Base-by-base conservation (phyloP, 1,140 invertebrate genomes). In the Eubasilissa regina region DNA sequence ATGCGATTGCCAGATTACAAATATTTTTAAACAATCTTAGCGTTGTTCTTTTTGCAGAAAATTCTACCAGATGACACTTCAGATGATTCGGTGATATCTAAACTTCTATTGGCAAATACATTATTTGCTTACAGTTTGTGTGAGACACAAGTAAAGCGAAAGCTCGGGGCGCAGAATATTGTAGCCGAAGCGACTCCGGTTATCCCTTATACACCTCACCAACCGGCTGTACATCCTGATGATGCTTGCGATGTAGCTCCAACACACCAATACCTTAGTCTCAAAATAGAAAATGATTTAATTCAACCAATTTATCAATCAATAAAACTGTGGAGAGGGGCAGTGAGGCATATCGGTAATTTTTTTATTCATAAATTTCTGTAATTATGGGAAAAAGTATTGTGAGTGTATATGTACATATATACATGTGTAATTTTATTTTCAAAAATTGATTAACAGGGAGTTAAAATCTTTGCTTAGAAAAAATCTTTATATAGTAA, bases 191-290 rank as follows among this genome's bases (percentile, higher is more conserved):
- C 15, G 13, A 21, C 53, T 35, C 68, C 47, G 9, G 35, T 43
- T 4, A 55, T 53, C 9, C 60, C 48, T 8, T 17, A n/a, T 4
- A n/a, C 66, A 12, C n/a, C 47, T 8, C 75, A 17, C n/a, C 58
- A 78, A 47, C 35, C 44, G 13, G n/a, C 70, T 15, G 12, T 56
- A 0, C 79, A 83, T 70, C 81, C 79, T 0, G 81, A 83, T 21
- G 81, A 83, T 51, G 66, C 47, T 19, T 83, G 81, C 47, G 81
- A 83, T 19, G 75, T 83, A 13, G 25, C 73, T 13, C 79, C 81
- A 0, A 77, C 81, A 13, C 81, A 80, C 43, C 70, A 78, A 55
- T 80, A 66, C 12, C 64, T 83, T 9, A 78, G 15, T 17, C 66
- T 83, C 6, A 35, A 60, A 1, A 68, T 62, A 9, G 81, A 83